Evolutionary conservation across 1,140 invertebrate species (phyloP).

Genomic region (Berghia stephanieae): DNA sequence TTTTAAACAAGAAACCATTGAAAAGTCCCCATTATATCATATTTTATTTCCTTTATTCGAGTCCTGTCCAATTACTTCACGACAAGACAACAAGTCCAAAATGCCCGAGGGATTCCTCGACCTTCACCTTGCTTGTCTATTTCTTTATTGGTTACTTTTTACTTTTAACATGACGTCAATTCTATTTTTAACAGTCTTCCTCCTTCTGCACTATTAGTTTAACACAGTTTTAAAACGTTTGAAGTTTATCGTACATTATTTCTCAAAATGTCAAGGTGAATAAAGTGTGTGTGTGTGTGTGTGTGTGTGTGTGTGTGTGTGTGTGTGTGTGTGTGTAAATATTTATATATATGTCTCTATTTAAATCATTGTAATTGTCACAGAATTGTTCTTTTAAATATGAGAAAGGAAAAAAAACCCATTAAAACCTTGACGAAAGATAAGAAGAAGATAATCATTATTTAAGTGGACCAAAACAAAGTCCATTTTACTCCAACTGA

Average conservation of each 20-base stretch:
- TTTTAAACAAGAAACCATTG: no score
- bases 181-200: neutral
- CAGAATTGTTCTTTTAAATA: no score
- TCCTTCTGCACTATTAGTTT: neutral
- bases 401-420: no score
- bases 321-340: neutral
- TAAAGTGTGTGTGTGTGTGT: neutral
- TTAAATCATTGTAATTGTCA: neutral
- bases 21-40: no score
- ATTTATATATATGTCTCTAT: neutral
- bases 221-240: neutral
- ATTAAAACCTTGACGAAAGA: no score
- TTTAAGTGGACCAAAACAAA: neutral
- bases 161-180: neutral
- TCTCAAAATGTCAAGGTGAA: no score
- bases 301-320: neutral
- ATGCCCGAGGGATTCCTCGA: neutral
- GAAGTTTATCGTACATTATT: neutral
- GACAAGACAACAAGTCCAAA: no score
- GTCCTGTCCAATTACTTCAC: no score
- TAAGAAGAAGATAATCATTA: conserved; percentile 10
- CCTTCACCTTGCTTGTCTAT: neutral
- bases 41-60: no score
- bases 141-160: neutral
- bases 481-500: neutral